phyloP scores from a whole-genome alignment of 2,888 invertebrate genomes.

The Alsophila aescularia region DNA sequence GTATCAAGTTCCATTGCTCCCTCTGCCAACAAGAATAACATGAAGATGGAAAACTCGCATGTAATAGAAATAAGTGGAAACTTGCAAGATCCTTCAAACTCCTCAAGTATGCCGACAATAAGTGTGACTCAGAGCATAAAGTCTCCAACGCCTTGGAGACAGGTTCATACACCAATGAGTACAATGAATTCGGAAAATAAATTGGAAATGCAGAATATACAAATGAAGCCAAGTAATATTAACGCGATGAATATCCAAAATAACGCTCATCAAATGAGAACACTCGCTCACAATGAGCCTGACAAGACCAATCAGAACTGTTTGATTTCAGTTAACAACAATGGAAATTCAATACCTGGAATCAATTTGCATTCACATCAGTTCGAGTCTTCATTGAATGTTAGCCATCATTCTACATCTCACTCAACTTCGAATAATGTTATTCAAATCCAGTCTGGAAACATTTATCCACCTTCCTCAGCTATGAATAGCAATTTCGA shows the following conservation, averaged over 20 bases:
- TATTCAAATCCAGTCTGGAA: conserved; percentile 78
- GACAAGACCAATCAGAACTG: conserved; percentile 73
- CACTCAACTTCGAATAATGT: conserved; percentile 75
- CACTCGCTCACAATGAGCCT: conserved; percentile 60
- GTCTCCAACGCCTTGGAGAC: conserved; percentile 79
- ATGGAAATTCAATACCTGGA: conserved; percentile 55
- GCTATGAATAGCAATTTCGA: conserved; percentile 74
- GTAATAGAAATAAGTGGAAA: conserved; percentile 80
- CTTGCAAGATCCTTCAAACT: conserved; percentile 68
- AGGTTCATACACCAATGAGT: conserved; percentile 57
- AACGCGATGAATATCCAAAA: conserved; percentile 67
- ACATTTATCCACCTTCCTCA: conserved; percentile 74
- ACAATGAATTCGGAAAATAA: conserved; percentile 61
- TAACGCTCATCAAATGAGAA: conserved; percentile 56
- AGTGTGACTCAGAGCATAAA: conserved; percentile 78
- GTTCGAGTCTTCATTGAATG: conserved; percentile 67
- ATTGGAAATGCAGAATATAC: conserved; percentile 68
- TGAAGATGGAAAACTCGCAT: conserved; percentile 76
- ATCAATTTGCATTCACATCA: conserved; percentile 72
- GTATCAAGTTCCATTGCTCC: conserved; percentile 79
- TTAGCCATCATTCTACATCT: conserved; percentile 69
- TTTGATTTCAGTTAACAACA: conserved; percentile 64
- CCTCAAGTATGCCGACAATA: conserved; percentile 70
- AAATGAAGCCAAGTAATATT: conserved; percentile 60
- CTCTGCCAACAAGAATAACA: conserved; percentile 65